Evolutionary conservation across 2,113 vertebrate genomes (phyloP).

Genomic region (Agapornis roseicollis): DNA sequence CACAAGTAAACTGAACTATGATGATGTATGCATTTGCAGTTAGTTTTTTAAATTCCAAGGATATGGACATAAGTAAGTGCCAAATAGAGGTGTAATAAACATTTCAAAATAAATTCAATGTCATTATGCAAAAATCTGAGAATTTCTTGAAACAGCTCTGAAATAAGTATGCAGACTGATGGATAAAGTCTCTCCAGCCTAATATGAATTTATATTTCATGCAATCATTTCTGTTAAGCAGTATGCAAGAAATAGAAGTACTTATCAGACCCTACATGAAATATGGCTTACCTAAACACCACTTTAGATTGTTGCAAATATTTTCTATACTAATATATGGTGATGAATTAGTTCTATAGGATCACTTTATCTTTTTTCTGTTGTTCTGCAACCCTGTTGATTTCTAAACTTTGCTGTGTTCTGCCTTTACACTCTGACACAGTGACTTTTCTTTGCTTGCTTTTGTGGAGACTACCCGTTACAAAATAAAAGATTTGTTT

Average conservation of each 20-base stretch:
- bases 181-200: neutral
- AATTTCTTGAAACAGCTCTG: neutral
- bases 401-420: neutral
- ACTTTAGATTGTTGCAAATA: neutral
- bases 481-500: conserved; percentile 34
- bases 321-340: neutral
- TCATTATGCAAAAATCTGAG: neutral
- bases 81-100: neutral
- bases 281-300: neutral
- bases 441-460: neutral
- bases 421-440: conserved; percentile 21
- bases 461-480: neutral
- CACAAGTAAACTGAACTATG: neutral
- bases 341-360: neutral
- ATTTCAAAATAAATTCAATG: neutral
- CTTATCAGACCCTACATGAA: neutral
- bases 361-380: neutral
- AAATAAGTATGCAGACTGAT: neutral
- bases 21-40: neutral
- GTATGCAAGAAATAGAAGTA: neutral
- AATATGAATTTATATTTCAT: neutral
- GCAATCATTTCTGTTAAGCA: neutral
- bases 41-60: neutral
- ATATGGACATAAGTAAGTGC: neutral
- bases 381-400: neutral